phyloP scores from a whole-genome alignment of 2,797 vertebrate genomes.

The Sphaeramia orbicularis region DNA sequence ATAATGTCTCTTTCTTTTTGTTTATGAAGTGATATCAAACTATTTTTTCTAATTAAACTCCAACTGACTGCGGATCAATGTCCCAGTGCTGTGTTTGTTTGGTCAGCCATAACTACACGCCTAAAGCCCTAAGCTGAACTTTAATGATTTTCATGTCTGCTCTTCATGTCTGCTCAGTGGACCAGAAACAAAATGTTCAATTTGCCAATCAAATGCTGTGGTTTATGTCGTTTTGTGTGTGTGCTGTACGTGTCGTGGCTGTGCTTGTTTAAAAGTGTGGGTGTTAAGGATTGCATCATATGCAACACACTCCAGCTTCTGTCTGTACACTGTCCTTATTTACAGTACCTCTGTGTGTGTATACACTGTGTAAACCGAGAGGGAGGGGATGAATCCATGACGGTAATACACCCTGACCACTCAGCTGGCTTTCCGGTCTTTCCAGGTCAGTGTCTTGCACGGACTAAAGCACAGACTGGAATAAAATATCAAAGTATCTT shows the following conservation, averaged over 20 bases:
- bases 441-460: constrained; percentile 52
- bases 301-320: constrained; percentile 32
- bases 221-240: constrained; percentile 37
- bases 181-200: constrained; percentile 48
- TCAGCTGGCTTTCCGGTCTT: constrained; percentile 52
- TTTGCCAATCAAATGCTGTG: constrained; percentile 69
- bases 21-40: not conserved
- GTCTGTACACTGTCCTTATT: constrained; percentile 3
- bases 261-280: constrained; percentile 18
- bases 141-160: constrained; percentile 67
- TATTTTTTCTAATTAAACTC: not conserved
- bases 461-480: constrained; percentile 31
- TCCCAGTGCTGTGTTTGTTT: constrained; percentile 46
- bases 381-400: constrained; percentile 28
- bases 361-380: constrained; percentile 16
- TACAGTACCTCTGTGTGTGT: constrained; percentile 23
- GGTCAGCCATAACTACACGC: constrained; percentile 23
- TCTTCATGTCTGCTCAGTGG: constrained; percentile 48
- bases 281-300: constrained; percentile 1
- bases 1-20: not conserved
- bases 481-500: constrained; percentile 2
- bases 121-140: constrained; percentile 54
- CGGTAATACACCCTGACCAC: constrained; percentile 26
- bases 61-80: constrained; percentile 59
- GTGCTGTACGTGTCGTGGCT: not conserved